These are phyloP conservation scores for Bos taurus DNA, from an alignment of 2,113 vertebrate species.

Conservation along the genomic window ARS-UCD2.0 NC_037332.1:22242001-22242500, in stretches of 20 bases:
- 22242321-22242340: neutral
- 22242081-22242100: neutral
- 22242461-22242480: neutral
- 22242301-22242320: neutral
- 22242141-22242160: neutral
- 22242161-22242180: neutral
- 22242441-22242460: neutral
- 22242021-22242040: neutral
- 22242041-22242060: neutral
- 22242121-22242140: neutral
- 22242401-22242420: neutral
- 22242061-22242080: neutral
- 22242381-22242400: neutral
- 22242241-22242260: neutral
- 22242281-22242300: neutral
- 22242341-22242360: neutral
- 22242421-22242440: neutral
- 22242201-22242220: neutral
- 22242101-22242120: neutral
- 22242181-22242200: neutral
- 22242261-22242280: neutral
- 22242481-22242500: neutral
- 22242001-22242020: neutral
- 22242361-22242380: neutral
- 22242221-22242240: neutral